Conservation (phyloP, 2,888 invertebrate species). For the Oconnorella tubifera region DNA sequence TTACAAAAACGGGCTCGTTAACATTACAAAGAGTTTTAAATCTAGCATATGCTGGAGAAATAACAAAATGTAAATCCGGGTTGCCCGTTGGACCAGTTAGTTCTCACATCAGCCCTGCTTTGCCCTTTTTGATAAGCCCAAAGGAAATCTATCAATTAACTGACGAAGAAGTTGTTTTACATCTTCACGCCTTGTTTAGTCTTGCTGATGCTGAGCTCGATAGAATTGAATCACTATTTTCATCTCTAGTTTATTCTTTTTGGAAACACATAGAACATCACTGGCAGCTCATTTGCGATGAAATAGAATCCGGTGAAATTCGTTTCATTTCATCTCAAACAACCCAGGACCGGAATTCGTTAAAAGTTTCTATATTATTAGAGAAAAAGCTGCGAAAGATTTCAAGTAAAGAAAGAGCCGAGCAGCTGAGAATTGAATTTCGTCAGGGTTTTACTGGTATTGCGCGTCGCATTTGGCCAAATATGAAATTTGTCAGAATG, state of each 20-base stretch:
- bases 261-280: slow-evolving; percentile 31
- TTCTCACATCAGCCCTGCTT: slow-evolving; percentile 23
- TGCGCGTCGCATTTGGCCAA: slow-evolving; percentile 36
- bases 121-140: slow-evolving; percentile 27
- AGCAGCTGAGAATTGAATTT: slow-evolving; percentile 22
- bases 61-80: slow-evolving; percentile 7
- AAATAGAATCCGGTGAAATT: slow-evolving; percentile 32
- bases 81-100: slow-evolving; percentile 28
- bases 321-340: neutral
- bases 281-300: slow-evolving; percentile 34
- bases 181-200: slow-evolving; percentile 35
- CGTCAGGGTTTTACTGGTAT: slow-evolving; percentile 37
- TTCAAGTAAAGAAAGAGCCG: slow-evolving; percentile 17
- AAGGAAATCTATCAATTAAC: slow-evolving; percentile 24
- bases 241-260: slow-evolving; percentile 36
- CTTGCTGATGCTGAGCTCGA: slow-evolving; percentile 33
- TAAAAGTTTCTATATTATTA: neutral
- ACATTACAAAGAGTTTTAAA: slow-evolving; percentile 23
- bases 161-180: slow-evolving; percentile 31
- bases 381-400: neutral
- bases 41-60: slow-evolving; percentile 20
- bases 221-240: slow-evolving; percentile 32
- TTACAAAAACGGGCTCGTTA: slow-evolving; percentile 2
- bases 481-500: slow-evolving; percentile 30
- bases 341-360: neutral